A percentile compares a stretch with the other conserved stretches of the same genome.
Evolutionary conservation across 1,140 invertebrate species (phyloP).

Genomic region (Papilio machaon): DNA sequence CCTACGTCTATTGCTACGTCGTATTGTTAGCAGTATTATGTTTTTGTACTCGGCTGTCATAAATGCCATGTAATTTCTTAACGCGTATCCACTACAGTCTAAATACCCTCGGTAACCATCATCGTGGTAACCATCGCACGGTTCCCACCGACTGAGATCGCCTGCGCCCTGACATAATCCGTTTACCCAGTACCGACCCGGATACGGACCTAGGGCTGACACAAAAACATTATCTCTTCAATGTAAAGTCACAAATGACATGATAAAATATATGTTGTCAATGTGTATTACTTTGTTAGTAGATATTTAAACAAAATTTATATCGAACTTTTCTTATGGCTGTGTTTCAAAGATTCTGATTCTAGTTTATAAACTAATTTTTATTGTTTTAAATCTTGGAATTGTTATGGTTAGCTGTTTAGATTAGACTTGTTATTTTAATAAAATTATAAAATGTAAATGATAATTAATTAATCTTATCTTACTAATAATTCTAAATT

Average conservation of each 20-base stretch:
- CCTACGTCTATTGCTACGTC: too few relatives aligned
- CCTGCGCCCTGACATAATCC: constrained; percentile 34
- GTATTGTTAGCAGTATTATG: too few relatives aligned
- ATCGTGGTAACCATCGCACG: constrained; percentile 9
- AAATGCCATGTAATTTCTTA: background rate
- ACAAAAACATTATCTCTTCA: background rate
- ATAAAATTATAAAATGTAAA: too few relatives aligned
- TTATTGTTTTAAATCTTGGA: background rate
- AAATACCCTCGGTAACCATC: background rate
- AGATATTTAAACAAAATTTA: background rate
- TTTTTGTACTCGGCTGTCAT: background rate
- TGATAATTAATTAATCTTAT: too few relatives aligned
- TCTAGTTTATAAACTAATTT: background rate
- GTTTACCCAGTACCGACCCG: constrained; percentile 36
- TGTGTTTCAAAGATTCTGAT: background rate
- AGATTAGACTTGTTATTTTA: background rate
- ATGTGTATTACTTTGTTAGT: background rate
- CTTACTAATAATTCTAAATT: too few relatives aligned
- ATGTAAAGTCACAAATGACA: background rate
- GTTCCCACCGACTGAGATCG: constrained; percentile 22
- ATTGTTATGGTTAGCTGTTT: background rate
- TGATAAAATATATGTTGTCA: background rate
- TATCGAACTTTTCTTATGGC: background rate
- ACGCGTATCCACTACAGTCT: background rate
- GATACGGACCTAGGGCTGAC: constrained; percentile 28